phyloP scores from a whole-genome alignment of 2,797 vertebrate genomes.

The Sebastes iracundus region DNA sequence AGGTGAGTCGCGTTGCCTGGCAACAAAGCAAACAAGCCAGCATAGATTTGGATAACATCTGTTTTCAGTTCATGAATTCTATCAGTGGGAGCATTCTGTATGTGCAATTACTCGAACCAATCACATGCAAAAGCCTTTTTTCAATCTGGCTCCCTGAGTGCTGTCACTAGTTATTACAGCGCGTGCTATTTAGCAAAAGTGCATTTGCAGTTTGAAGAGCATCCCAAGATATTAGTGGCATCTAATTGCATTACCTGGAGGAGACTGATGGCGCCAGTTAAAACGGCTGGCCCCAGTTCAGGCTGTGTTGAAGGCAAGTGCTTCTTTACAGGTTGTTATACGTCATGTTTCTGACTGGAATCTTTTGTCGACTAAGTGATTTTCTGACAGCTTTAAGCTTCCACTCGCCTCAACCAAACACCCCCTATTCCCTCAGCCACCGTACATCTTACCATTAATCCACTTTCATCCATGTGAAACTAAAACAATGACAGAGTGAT shows the following conservation, averaged over 20 bases:
- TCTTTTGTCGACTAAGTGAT: slow-evolving; percentile 87
- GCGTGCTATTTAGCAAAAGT: slow-evolving; percentile 85
- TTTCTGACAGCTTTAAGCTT: slow-evolving; percentile 83
- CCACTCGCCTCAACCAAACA: slow-evolving; percentile 60
- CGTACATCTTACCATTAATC: slow-evolving; percentile 72
- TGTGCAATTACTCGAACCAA: slow-evolving; percentile 76
- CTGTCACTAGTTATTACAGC: slow-evolving; percentile 86
- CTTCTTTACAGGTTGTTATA: slow-evolving; percentile 83
- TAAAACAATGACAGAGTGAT: slow-evolving; percentile 66
- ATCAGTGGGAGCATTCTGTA: slow-evolving; percentile 59
- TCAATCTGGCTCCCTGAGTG: slow-evolving; percentile 74
- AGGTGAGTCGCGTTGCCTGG: slow-evolving; percentile 51
- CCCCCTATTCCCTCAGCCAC: slow-evolving; percentile 59
- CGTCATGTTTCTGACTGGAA: slow-evolving; percentile 84
- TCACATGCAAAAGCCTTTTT: slow-evolving; percentile 78
- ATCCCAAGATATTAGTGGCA: slow-evolving; percentile 88
- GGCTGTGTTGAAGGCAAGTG: slow-evolving; percentile 85
- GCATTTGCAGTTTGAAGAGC: slow-evolving; percentile 88
- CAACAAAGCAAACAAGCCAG: slow-evolving; percentile 63
- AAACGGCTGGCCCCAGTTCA: slow-evolving; percentile 81
- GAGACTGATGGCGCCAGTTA: slow-evolving; percentile 89
- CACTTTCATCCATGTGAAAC: slow-evolving; percentile 66
- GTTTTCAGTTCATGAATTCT: slow-evolving; percentile 73
- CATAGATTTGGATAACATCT: slow-evolving; percentile 63
- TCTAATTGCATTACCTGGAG: slow-evolving; percentile 90